Conservation (phyloP, 2,888 invertebrate species). For the Rhaphigaster nebulosa region DNA sequence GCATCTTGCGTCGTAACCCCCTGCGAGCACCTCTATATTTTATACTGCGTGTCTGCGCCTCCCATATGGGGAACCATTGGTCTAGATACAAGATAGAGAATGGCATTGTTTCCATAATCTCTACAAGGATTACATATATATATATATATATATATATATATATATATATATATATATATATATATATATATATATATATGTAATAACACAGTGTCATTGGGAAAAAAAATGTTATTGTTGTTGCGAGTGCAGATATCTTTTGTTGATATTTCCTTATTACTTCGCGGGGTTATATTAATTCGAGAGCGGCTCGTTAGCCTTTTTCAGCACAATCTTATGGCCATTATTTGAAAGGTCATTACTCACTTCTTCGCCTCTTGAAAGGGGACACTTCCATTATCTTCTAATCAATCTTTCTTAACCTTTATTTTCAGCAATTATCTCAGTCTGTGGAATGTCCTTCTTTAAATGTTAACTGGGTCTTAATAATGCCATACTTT, state of each 20-base stretch:
- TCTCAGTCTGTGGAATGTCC: constrained; percentile 31
- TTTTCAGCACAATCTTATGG: constrained; percentile 11
- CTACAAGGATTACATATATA: background rate
- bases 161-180: too few species aligned
- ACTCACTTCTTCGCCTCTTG: constrained; percentile 20
- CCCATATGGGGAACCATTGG: too few species aligned
- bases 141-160: too few species aligned
- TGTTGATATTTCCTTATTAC: background rate
- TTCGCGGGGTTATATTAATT: background rate
- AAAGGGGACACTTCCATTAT: constrained; percentile 49
- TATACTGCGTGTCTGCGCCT: too few species aligned
- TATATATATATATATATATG: too few species aligned
- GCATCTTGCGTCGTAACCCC: too few species aligned
- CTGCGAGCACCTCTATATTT: too few species aligned
- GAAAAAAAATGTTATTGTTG: background rate
- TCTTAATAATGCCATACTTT: background rate
- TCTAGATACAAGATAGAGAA: background rate
- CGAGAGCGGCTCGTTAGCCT: constrained; percentile 30
- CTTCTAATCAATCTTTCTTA: constrained; percentile 52
- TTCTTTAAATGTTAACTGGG: background rate
- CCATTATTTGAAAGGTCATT: constrained; percentile 54
- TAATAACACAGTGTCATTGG: too few species aligned
- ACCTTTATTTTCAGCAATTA: constrained; percentile 50
- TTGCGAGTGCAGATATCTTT: background rate
- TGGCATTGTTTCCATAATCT: background rate